Conservation (phyloP, 2,888 invertebrate species). For the Oscheius onirici region DNA sequence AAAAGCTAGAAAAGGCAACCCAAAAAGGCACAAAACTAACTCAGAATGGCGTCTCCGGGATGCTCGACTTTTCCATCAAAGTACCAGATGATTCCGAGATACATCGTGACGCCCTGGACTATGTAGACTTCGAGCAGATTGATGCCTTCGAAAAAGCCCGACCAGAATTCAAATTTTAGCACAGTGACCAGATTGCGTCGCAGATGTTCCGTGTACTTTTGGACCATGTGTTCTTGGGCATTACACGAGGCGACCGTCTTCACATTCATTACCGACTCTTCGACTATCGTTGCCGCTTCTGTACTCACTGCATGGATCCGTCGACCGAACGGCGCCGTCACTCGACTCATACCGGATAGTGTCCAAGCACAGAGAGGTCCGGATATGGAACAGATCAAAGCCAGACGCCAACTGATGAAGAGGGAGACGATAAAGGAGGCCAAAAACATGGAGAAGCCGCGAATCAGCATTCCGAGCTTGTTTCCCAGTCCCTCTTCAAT, state of each 20-base stretch:
- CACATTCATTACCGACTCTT: slow-evolving; percentile 51
- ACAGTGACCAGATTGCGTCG: not conserved
- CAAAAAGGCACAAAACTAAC: too few relatives aligned
- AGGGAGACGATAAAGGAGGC: slow-evolving; percentile 46
- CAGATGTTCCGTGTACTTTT: slow-evolving; percentile 20
- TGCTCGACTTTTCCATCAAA: slow-evolving; percentile 42
- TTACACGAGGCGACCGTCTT: slow-evolving; percentile 55
- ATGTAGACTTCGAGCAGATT: slow-evolving; percentile 15
- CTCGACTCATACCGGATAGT: slow-evolving; percentile 44
- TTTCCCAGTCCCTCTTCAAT: slow-evolving; percentile 39
- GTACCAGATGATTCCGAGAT: slow-evolving; percentile 41
- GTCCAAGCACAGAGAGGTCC: slow-evolving; percentile 51
- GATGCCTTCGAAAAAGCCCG: slow-evolving; percentile 31
- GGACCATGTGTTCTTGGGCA: slow-evolving; percentile 49
- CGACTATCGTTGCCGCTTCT: slow-evolving; percentile 41
- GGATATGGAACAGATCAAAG: slow-evolving; percentile 44
- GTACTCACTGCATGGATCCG: slow-evolving; percentile 34
- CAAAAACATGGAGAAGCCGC: slow-evolving; percentile 54
- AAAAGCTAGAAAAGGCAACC: too few relatives aligned
- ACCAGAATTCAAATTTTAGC: slow-evolving; percentile 15
- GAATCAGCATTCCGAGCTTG: slow-evolving; percentile 49
- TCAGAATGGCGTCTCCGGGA: slow-evolving; percentile 49
- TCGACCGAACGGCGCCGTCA: slow-evolving; percentile 17
- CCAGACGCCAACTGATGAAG: slow-evolving; percentile 49
- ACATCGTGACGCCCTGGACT: not conserved